These are phyloP conservation scores for Fragum fragum DNA, from an alignment of 2,888 invertebrate species.

Conservation along the genomic window DNA sequence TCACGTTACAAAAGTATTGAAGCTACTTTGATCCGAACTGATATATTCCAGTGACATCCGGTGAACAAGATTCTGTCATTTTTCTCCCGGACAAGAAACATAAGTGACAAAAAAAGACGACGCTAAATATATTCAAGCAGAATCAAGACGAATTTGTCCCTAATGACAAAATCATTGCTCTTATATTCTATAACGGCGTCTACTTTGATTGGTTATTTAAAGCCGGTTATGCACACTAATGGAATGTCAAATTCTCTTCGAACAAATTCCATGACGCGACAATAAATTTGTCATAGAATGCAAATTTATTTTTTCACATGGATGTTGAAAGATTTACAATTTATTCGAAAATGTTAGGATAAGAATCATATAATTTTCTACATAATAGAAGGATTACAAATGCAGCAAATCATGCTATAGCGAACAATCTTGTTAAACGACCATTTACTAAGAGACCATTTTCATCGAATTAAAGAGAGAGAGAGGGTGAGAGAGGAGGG, in stretches of 20 bases:
- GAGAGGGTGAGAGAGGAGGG: no score
- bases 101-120: background rate
- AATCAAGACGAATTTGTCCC: slow-evolving; percentile 3
- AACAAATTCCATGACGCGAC: no score
- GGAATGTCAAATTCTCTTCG: background rate
- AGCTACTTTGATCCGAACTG: background rate
- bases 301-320: no score
- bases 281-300: no score
- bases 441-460: no score
- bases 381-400: no score
- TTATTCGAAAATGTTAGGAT: no score
- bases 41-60: background rate
- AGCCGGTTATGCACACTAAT: background rate
- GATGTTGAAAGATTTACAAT: no score
- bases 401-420: no score
- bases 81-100: background rate
- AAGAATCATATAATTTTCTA: no score
- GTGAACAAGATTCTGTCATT: background rate
- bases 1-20: background rate
- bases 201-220: background rate
- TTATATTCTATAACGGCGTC: background rate
- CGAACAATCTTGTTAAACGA: no score
- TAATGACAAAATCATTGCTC: slow-evolving; percentile 6
- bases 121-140: background rate
- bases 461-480: no score